phyloP scores from a whole-genome alignment of 2,113 vertebrate genomes.

The Zosterops lateralis region DNA sequence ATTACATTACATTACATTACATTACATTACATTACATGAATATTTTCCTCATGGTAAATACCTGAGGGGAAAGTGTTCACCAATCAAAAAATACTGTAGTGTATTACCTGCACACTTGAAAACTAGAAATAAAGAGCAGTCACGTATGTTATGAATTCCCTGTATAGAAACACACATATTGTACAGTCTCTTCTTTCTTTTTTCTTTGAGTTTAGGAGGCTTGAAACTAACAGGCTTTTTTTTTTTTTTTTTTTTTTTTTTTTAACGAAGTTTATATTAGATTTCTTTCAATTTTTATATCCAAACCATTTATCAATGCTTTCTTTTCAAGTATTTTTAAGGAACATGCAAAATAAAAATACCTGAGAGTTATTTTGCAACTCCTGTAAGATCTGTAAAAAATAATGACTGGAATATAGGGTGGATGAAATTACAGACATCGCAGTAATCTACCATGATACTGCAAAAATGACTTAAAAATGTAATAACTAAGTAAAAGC shows the following conservation, averaged over 20 bases:
- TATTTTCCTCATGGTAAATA: too few relatives aligned
- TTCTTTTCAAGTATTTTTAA: background rate
- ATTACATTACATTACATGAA: too few relatives aligned
- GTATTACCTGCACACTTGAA: background rate
- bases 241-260: background rate
- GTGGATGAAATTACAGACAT: background rate
- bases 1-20: too few relatives aligned
- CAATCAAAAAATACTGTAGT: rapidly evolving
- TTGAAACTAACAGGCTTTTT: background rate
- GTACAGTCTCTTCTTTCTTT: background rate
- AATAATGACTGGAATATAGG: background rate
- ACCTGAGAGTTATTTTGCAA: background rate
- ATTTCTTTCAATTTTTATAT: background rate
- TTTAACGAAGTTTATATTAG: background rate
- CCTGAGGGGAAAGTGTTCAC: background rate
- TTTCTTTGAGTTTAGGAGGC: background rate
- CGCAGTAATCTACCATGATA: background rate
- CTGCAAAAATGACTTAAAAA: background rate
- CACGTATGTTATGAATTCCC: rapidly evolving
- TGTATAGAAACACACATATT: too few relatives aligned
- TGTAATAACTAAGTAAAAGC: background rate
- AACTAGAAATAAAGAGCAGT: background rate
- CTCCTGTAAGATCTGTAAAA: background rate
- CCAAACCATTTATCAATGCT: background rate
- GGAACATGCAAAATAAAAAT: background rate